phyloP scores from a whole-genome alignment of 1,140 invertebrate species.

The Phthorimaea operculella region DNA sequence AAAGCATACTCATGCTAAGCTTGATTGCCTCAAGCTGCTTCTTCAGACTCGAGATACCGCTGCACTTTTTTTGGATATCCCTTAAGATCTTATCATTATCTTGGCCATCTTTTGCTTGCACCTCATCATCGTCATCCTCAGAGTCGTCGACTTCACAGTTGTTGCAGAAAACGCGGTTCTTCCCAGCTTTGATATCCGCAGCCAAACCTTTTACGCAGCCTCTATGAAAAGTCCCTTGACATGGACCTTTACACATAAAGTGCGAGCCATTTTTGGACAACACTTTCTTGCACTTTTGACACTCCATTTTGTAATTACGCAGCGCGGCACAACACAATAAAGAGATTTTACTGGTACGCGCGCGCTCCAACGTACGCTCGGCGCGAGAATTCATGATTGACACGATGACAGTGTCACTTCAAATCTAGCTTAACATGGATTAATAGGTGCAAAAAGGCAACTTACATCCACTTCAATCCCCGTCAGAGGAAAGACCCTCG shows the following conservation, averaged over 20 bases:
- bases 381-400: too few species aligned
- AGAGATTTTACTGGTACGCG: too few species aligned
- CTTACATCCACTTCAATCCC: constrained; percentile 82
- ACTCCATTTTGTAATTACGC: too few species aligned
- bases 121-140: background rate
- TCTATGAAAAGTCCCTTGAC: constrained; percentile 14
- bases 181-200: constrained; percentile 4
- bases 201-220: constrained; percentile 13
- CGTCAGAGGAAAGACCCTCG: constrained; percentile 72
- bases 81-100: constrained; percentile 1
- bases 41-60: background rate
- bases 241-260: constrained; percentile 10
- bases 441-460: constrained; percentile 28
- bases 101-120: too few species aligned
- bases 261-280: constrained; percentile 14
- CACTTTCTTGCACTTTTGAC: constrained; percentile 16
- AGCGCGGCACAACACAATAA: too few species aligned
- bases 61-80: constrained; percentile 12
- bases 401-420: too few species aligned
- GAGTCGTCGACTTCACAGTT: constrained; percentile 8
- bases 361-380: too few species aligned
- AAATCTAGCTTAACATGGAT: too few species aligned
- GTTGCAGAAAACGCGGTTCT: background rate
- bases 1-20: constrained; percentile 7
- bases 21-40: constrained; percentile 9